Evolutionary conservation across 2,113 vertebrate species (phyloP).

Genomic region (Xyliphius kryptos): DNA sequence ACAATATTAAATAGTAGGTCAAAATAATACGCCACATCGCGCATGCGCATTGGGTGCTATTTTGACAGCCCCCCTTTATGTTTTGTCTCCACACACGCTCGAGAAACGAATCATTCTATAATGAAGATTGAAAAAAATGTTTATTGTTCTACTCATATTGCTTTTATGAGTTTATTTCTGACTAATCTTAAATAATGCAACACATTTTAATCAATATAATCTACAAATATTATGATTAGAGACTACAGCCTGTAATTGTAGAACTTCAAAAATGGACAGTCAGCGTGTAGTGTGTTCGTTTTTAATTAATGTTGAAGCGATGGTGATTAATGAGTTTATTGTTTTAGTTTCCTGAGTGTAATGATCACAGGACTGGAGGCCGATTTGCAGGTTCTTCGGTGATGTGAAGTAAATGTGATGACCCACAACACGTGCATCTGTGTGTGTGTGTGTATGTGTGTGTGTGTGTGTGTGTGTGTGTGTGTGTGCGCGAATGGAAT

Average conservation of each 20-base stretch:
- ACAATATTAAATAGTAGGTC: neutral
- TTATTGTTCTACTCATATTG: neutral
- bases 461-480: neutral
- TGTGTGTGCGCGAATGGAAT: neutral
- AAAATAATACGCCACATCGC: neutral
- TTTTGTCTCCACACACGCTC: neutral
- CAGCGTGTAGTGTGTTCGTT: no score
- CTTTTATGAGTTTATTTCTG: no score
- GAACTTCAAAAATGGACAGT: no score
- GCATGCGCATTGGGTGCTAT: slow-evolving; percentile 10
- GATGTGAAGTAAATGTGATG: neutral
- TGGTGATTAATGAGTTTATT: neutral
- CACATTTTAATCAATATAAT: neutral
- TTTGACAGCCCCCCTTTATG: neutral
- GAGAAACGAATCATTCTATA: neutral
- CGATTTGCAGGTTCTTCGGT: neutral
- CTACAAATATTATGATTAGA: no score
- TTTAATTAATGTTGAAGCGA: no score
- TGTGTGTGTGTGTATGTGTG: neutral
- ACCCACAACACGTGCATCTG: neutral
- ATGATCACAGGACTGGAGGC: neutral
- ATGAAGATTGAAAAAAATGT: no score
- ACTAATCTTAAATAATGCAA: no score
- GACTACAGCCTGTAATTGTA: no score
- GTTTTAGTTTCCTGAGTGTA: neutral